Conservation (phyloP, 1,140 invertebrate genomes). For the Tetramorium parvispinum region DNA sequence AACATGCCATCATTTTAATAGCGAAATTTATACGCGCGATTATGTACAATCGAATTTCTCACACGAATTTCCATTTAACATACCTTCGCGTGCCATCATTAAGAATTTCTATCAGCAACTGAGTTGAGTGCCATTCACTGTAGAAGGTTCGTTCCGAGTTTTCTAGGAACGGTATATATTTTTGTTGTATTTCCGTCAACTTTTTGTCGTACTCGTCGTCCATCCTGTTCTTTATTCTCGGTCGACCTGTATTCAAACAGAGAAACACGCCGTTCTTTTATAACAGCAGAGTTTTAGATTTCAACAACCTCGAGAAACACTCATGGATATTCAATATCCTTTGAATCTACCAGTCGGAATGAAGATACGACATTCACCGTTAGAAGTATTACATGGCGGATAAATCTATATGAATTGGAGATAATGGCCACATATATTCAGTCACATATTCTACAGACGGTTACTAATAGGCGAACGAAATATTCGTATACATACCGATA, state of each 20-base stretch:
- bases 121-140: too few relatives aligned
- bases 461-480: not conserved
- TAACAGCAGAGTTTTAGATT: constrained; percentile 3
- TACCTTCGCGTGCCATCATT: constrained; percentile 88
- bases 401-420: not conserved
- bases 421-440: not conserved
- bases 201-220: constrained; percentile 87
- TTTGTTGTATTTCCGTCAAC: constrained; percentile 88
- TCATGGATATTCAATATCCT: too few relatives aligned
- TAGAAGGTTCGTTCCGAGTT: too few relatives aligned
- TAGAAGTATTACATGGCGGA: not conserved
- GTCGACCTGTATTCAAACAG: constrained; percentile 67
- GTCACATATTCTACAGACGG: too few relatives aligned
- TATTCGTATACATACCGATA: constrained; percentile 21
- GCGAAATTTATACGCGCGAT: not conserved
- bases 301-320: not conserved
- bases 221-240: constrained; percentile 70
- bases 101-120: constrained; percentile 88
- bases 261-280: constrained; percentile 54
- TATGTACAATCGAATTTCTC: not conserved
- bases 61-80: constrained; percentile 38
- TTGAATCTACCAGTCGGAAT: not conserved
- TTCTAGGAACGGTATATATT: constrained; percentile 89
- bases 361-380: not conserved
- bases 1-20: not conserved